phyloP scores from a whole-genome alignment of 2,888 invertebrate species.

The Platycheirus rosarum region DNA sequence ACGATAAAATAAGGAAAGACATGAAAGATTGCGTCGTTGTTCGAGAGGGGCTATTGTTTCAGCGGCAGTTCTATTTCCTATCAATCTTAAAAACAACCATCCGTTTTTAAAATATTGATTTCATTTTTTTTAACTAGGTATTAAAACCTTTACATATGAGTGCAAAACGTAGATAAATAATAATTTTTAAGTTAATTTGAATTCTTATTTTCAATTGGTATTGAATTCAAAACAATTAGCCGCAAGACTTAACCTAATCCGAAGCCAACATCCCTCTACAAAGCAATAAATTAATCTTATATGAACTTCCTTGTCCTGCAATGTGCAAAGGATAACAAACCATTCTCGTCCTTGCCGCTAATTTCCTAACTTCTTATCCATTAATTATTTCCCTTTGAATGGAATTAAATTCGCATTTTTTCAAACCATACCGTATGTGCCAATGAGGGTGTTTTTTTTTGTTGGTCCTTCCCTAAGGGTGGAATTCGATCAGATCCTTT shows the following conservation, averaged over 20 bases:
- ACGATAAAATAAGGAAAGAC: too few relatives aligned
- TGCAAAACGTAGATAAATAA: too few relatives aligned
- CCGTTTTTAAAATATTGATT: too few relatives aligned
- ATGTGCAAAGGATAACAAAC: conserved; percentile 52
- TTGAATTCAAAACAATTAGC: conserved; percentile 14
- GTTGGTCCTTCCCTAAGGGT: conserved; percentile 16
- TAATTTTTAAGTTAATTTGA: too few relatives aligned
- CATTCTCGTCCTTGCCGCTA: conserved; percentile 57
- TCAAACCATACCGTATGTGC: conserved; percentile 34
- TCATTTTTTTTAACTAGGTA: too few relatives aligned
- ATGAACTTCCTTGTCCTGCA: conserved; percentile 50
- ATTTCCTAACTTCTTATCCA: conserved; percentile 70
- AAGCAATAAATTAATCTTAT: conserved; percentile 57
- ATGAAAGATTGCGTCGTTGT: too few relatives aligned
- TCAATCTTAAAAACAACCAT: too few relatives aligned
- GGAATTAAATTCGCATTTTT: conserved; percentile 73
- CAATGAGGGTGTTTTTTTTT: too few relatives aligned
- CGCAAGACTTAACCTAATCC: conserved; percentile 10
- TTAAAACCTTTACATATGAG: too few relatives aligned
- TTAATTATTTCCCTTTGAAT: conserved; percentile 71
- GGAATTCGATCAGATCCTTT: conserved; percentile 43
- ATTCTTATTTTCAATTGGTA: too few relatives aligned
- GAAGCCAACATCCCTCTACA: background rate
- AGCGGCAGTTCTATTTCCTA: too few relatives aligned
- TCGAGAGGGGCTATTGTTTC: too few relatives aligned